phyloP scores from a whole-genome alignment of 2,888 invertebrate genomes.

The Fragum sueziense region DNA sequence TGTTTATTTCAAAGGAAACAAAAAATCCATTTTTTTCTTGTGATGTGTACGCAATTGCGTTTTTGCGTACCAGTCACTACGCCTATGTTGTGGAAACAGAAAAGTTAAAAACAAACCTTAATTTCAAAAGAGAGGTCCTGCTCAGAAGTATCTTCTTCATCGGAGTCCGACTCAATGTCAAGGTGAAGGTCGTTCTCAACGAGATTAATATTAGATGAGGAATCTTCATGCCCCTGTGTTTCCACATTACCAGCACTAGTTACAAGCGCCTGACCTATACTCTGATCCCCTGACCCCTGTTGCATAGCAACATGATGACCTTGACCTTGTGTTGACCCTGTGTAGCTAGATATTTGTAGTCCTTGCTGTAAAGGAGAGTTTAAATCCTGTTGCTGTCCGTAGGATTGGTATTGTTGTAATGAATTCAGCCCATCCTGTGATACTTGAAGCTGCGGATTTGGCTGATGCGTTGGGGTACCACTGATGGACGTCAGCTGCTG shows the following conservation, averaged over 20 bases:
- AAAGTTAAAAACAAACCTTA: slow-evolving; percentile 35
- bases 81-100: too few relatives aligned
- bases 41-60: too few relatives aligned
- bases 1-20: too few relatives aligned
- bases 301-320: neutral
- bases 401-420: slow-evolving; percentile 42
- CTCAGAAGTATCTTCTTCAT: slow-evolving; percentile 47
- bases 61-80: too few relatives aligned
- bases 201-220: neutral
- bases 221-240: neutral
- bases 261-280: neutral
- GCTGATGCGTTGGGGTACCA: slow-evolving; percentile 34
- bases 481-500: slow-evolving; percentile 46
- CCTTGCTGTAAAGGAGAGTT: neutral
- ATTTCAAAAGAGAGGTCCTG: slow-evolving; percentile 57
- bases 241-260: neutral
- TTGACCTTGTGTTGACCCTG: neutral
- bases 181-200: slow-evolving; percentile 48
- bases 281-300: neutral
- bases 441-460: slow-evolving; percentile 41
- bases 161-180: slow-evolving; percentile 48
- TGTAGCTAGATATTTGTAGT: neutral
- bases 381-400: slow-evolving; percentile 40
- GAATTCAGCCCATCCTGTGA: slow-evolving; percentile 51
- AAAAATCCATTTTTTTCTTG: too few relatives aligned